These are phyloP conservation scores for Camelus bactrianus DNA, from an alignment of 2,113 vertebrate genomes.

Conservation along the genomic window DNA sequence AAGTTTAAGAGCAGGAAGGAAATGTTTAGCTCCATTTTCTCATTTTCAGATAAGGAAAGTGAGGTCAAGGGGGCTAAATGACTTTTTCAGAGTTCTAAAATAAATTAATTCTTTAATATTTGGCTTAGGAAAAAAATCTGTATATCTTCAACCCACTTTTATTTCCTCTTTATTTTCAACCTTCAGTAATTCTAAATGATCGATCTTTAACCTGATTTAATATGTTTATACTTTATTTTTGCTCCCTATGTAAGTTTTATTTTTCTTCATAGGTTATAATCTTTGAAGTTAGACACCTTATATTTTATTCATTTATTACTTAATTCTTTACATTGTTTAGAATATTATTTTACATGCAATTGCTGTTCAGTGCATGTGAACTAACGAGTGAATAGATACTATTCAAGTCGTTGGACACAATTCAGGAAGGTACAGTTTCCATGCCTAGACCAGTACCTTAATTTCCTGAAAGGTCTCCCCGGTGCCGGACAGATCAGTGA, in stretches of 20 bases:
- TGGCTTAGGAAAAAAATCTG: neutral
- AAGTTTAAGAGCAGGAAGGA: neutral
- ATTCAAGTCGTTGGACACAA: neutral
- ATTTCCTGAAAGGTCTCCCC: neutral
- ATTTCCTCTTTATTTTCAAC: neutral
- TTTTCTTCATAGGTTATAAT: neutral
- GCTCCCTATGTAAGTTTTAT: neutral
- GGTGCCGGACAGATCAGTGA: neutral
- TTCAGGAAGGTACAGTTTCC: neutral
- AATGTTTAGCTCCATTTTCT: neutral
- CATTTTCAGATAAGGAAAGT: conserved; percentile 14
- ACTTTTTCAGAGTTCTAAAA: conserved; percentile 16
- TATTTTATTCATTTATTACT: neutral
- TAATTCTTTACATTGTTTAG: neutral
- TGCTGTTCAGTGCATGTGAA: neutral
- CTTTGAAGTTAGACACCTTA: neutral
- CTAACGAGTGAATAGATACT: neutral
- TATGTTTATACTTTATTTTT: neutral
- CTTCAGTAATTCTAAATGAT: neutral
- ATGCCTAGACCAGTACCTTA: too few species aligned
- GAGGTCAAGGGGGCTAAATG: neutral
- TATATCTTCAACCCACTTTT: neutral
- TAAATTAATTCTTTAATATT: conserved; percentile 30
- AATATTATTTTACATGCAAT: neutral
- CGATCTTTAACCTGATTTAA: neutral